These are phyloP conservation scores for Lanius ludovicianus DNA, from an alignment of 2,113 vertebrate genomes.

Conservation along the genomic window DNA sequence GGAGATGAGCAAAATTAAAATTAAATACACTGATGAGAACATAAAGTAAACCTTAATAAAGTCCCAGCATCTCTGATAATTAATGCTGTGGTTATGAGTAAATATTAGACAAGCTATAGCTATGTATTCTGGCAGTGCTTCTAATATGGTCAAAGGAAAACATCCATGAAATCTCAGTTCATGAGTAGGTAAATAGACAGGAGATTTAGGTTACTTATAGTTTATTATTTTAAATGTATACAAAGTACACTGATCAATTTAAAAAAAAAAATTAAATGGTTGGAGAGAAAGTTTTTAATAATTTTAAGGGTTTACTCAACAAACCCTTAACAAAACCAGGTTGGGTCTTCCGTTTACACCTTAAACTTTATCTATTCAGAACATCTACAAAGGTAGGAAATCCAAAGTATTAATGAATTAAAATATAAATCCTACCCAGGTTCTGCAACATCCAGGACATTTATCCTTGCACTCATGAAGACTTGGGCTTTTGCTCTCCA, in stretches of 20 bases:
- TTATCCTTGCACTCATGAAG: not conserved
- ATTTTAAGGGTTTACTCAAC: not conserved
- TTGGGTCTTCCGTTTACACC: not conserved
- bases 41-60: not conserved
- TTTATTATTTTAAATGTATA: not conserved
- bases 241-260: not conserved
- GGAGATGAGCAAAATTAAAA: not conserved
- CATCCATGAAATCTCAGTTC: not conserved
- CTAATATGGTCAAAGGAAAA: not conserved
- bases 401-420: not conserved
- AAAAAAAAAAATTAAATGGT: not conserved
- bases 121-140: not conserved
- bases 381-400: not conserved
- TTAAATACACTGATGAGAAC: not conserved
- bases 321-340: not conserved
- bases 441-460: not conserved
- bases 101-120: not conserved
- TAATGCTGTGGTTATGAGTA: not conserved
- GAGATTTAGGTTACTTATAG: not conserved
- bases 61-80: not conserved
- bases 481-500: not conserved
- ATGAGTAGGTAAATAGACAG: not conserved
- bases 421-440: not conserved
- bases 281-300: not conserved
- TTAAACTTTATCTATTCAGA: not conserved